These are phyloP conservation scores for Periophthalmodon schlosseri DNA, from an alignment of 2,113 vertebrate genomes.

Conservation along the genomic window DNA sequence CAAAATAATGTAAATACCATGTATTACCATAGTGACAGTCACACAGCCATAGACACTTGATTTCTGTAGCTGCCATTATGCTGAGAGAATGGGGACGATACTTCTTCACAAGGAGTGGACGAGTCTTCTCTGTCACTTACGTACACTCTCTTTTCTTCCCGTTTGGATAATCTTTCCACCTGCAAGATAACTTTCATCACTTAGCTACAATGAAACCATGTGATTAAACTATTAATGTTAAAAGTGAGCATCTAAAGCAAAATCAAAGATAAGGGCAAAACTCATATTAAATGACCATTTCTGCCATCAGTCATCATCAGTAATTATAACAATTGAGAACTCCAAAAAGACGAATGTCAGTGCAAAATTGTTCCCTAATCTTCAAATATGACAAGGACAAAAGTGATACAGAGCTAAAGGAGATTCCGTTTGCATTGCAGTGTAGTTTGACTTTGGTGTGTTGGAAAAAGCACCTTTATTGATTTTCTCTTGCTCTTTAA, in stretches of 20 bases:
- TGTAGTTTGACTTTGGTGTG: not conserved
- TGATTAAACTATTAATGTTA: not conserved
- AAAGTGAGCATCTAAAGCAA: too few relatives aligned
- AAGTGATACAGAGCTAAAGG: not conserved
- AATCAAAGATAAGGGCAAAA: too few relatives aligned
- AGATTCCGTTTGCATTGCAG: not conserved
- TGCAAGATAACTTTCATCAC: constrained; percentile 32
- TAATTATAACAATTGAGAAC: not conserved
- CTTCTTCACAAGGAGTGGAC: constrained; percentile 66
- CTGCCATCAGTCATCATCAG: not conserved
- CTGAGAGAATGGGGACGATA: constrained; percentile 72
- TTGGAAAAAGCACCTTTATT: constrained; percentile 54
- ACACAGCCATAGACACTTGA: constrained; percentile 18
- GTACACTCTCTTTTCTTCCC: constrained; percentile 68
- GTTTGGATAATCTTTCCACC: constrained; percentile 74
- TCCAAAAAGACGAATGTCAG: not conserved
- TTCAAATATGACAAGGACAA: not conserved
- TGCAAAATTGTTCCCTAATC: not conserved
- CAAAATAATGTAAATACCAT: not conserved
- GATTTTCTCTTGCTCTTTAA: constrained; percentile 60
- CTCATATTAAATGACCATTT: not conserved
- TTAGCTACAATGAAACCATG: not conserved
- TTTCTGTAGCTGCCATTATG: constrained; percentile 89
- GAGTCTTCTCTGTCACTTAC: constrained; percentile 77
- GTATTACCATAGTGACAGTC: constrained; percentile 7